Evolutionary conservation across 2,797 vertebrate genomes (phyloP), one percentile per base, ranked within the genome.

Genomic region (Margarornis squamiger): DNA sequence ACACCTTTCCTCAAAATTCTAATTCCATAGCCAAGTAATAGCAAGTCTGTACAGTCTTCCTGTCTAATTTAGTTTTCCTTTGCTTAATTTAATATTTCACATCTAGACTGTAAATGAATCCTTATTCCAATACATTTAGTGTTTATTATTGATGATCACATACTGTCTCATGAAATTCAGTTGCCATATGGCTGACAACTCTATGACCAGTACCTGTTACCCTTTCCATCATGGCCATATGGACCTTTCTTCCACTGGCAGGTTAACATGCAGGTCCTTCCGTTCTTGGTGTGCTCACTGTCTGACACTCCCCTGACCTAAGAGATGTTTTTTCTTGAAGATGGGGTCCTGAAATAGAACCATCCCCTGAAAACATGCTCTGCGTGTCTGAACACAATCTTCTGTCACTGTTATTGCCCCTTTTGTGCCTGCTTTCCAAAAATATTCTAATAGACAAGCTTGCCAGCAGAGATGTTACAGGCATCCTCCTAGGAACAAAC

Each of bases 401-500:
- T 91, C 58, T 92, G 41, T 41, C 41, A 36, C 52, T 86, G 22
- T 65, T 74, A 59, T 12, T 90, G 65, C 34, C 54, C 48, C 51
- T 90, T 94, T 90, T 95, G 90, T 90, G 66, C 70, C 45, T 67
- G 58, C 41, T 38, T 92, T 93, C 90, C 73, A 94, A 92, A 94
- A 96, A 91, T 93, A 97, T 27, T 83, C 70, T 70, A 48, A 41
- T 22, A 70, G 70, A 48, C 48, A 81, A 90, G 30, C 46, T 93
- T 94, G 65, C 70, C 72, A 88, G 43, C 51, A 63, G 73, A 68
- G 80, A 76, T 72, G 61, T 93, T 93, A 55, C 34, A 72, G 12
- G n/a, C 66, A 22, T 91, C 66, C 59, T 93, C 82, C 55, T 1
- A 11, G 89, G 91, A 95, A 52, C 43, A 91, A 93, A 63, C 54